phyloP scores from a whole-genome alignment of 1,140 invertebrate genomes.

The Leptinotarsa texana region DNA sequence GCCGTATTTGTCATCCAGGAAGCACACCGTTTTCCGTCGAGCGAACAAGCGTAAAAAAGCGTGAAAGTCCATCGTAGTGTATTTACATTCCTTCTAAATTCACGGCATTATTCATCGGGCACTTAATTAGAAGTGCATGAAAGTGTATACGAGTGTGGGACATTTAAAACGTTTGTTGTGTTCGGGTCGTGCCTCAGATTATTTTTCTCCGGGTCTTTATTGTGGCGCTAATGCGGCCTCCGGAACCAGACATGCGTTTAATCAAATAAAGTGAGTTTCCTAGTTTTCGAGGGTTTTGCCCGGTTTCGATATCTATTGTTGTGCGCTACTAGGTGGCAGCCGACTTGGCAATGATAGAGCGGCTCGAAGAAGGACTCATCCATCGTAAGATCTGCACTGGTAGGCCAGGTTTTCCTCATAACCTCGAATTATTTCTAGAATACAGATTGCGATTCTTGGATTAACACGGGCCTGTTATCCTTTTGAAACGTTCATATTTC shows the following conservation, averaged over 20 bases:
- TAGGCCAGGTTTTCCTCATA: too few relatives aligned
- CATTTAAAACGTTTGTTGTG: slow-evolving; percentile 42
- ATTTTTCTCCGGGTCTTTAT: slow-evolving; percentile 33
- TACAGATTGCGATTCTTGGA: too few relatives aligned
- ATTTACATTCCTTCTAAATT: slow-evolving; percentile 1
- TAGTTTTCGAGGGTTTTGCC: slow-evolving; percentile 29
- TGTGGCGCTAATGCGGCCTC: slow-evolving; percentile 22
- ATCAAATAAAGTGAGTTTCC: slow-evolving; percentile 43
- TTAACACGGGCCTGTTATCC: too few relatives aligned
- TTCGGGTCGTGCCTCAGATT: slow-evolving; percentile 33
- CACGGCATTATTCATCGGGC: background rate
- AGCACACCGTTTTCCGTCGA: background rate
- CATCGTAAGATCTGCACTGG: background rate
- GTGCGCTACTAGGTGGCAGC: background rate
- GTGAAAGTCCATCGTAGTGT: background rate
- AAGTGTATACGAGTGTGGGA: slow-evolving; percentile 17
- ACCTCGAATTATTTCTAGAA: too few relatives aligned
- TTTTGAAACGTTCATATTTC: too few relatives aligned
- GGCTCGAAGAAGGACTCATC: background rate
- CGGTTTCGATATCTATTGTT: slow-evolving; percentile 29
- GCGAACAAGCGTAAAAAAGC: background rate
- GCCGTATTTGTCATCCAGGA: too few relatives aligned
- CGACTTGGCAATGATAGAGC: slow-evolving; percentile 11
- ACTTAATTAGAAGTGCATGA: slow-evolving; percentile 11
- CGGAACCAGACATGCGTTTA: slow-evolving; percentile 32